Base-by-base conservation (phyloP, 2,113 vertebrate genomes). In the Pelecanus crispus region DNA sequence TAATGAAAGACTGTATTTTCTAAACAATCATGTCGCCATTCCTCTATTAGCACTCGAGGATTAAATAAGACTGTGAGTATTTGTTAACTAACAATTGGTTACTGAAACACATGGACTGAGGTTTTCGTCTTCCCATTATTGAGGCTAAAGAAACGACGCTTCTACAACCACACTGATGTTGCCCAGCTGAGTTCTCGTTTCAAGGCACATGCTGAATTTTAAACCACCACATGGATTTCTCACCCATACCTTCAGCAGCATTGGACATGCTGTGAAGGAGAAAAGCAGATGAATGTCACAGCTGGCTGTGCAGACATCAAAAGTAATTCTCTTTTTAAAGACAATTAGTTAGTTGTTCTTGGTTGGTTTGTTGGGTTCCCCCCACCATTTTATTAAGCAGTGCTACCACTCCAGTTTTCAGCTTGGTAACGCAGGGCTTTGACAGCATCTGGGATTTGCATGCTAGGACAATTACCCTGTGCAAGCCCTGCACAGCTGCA, bases 191-290 rank as follows among this genome's bases (percentile, higher is more conserved):
- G 59, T 75, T 86, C 66, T 82, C 49, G 32, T 91, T 94, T 95
- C 78, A 93, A 79, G 65, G 56, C 80, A 73, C 52, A 72, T n/a
- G 68, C 40, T 80, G 88, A 66, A 96, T 95, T 96, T 85, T 80
- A 94, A 94, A 87, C 50, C n/a, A 72, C 79, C 70, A 66, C 87
- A 85, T 94, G 73, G 86, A 94, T 97, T 95, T 96, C 80, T 94
- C 66, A 92, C 92, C 81, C 88, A 70, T 79, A 95, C 88, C 90
- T 97, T 96, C 79, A 86, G 74, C 62, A 94, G 56, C 19, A 4
- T 1, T 17, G n/a, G 61, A 59, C 26, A 38, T 53, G 38, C 75
- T 89, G 87, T n/a, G 74, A 95, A 65, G 81, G 74, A 91, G 78
- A 80, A 95, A 95, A 95, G 71, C 78, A 95, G 89, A 92, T 34